Conservation (phyloP, 2,888 invertebrate species). For the Agrypnus murinus region DNA sequence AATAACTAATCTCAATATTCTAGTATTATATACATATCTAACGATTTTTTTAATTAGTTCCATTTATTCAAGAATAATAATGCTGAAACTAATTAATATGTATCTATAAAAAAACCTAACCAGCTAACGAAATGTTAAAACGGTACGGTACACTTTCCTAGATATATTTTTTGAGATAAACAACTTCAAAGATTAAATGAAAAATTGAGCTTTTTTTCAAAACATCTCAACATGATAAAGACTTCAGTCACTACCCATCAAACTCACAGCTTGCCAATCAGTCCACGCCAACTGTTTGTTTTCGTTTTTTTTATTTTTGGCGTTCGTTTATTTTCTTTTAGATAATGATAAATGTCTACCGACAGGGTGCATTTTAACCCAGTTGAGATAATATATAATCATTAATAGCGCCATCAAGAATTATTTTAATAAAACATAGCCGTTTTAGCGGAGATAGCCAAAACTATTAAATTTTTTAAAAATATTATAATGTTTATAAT, state of each 20-base stretch:
- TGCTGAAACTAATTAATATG: too few relatives aligned
- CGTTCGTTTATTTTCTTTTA: slow-evolving; percentile 58
- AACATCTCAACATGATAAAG: slow-evolving; percentile 65
- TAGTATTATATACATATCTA: too few relatives aligned
- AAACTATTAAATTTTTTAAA: too few relatives aligned
- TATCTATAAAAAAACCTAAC: too few relatives aligned
- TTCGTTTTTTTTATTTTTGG: slow-evolving; percentile 62
- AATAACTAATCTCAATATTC: too few relatives aligned
- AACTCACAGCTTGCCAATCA: slow-evolving; percentile 70
- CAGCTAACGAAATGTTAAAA: too few relatives aligned
- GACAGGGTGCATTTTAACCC: slow-evolving; percentile 25
- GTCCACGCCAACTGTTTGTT: slow-evolving; percentile 64
- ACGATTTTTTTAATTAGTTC: too few relatives aligned
- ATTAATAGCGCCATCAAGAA: too few relatives aligned
- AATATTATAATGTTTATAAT: neutral
- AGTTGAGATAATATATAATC: slow-evolving; percentile 18
- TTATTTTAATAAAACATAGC: too few relatives aligned
- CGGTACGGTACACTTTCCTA: too few relatives aligned
- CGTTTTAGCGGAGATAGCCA: neutral
- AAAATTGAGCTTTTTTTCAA: slow-evolving; percentile 28
- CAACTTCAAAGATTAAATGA: slow-evolving; percentile 26
- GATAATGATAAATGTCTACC: slow-evolving; percentile 30
- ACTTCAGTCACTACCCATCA: slow-evolving; percentile 69
- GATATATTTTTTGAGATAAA: slow-evolving; percentile 49
- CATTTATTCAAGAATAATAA: too few relatives aligned